phyloP scores from a whole-genome alignment of 2,797 vertebrate genomes.

The Artibeus jamaicensis region DNA sequence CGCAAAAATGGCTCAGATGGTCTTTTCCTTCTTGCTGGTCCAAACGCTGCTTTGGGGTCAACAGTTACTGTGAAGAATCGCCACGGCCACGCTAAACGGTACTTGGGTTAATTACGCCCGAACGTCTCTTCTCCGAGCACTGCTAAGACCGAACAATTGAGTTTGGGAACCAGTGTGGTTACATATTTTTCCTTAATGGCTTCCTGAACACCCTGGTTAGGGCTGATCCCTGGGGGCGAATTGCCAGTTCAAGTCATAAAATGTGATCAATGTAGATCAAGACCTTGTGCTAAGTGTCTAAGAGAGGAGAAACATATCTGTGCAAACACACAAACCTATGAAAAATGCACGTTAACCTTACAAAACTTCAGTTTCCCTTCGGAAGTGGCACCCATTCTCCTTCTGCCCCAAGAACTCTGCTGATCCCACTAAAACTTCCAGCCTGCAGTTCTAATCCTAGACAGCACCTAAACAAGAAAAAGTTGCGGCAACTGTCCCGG shows the following conservation, averaged over 20 bases:
- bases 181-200: constrained; percentile 75
- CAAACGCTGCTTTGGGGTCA: background rate
- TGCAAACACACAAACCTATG: background rate
- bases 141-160: constrained; percentile 50
- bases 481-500: background rate
- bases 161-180: constrained; percentile 69
- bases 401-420: background rate
- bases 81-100: constrained; percentile 24
- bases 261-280: constrained; percentile 72
- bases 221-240: constrained; percentile 52
- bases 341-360: background rate
- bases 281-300: constrained; percentile 58
- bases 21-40: background rate
- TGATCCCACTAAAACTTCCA: background rate
- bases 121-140: constrained; percentile 52
- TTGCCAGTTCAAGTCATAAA: constrained; percentile 71
- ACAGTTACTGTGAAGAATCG: background rate
- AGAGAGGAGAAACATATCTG: background rate
- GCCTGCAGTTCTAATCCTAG: background rate
- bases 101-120: constrained; percentile 65
- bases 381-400: background rate
- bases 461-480: background rate
- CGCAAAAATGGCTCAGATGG: background rate
- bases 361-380: background rate
- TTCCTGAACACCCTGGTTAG: constrained; percentile 77